Base-by-base conservation (phyloP, 2,797 vertebrate genomes). In the Meriones psammophilus region DNA sequence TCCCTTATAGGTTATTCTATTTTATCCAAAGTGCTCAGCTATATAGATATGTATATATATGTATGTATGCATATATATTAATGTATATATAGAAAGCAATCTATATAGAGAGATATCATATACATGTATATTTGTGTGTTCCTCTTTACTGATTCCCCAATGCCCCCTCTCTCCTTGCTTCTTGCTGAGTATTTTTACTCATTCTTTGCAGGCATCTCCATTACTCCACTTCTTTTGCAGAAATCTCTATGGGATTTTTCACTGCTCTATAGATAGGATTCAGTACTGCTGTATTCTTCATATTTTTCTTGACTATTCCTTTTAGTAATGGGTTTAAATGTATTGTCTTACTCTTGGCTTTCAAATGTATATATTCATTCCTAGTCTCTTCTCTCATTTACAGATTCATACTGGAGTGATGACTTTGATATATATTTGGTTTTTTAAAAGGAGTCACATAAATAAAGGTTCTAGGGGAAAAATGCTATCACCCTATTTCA, bases 311-410 rank as follows among this genome's bases (percentile, higher is more conserved):
- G 14, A 81, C 39, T 85, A 50, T 42, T 4, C 85, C 15, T 60
- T 80, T 88, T 69, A 66, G 22, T 74, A 85, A 9, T 69, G 22
- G 36, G 17, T 92, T 89, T 81, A 86, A 95, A 86, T 46, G 42
- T 17, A n/a, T 0, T 68, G 9, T 15, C 78, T 8, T 30, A 30
- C 3, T 5, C 73, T 89, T 97, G 86, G 46, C 26, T 60, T 91
- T 28, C 33, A 92, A 74, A 81, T 50, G 0, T 30, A 46, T 5
- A 42, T 12, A 42, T 69, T 90, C 12, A 64, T 8, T 3, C 64
- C 64, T 68, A 28, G 28, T 2, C 64, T 74, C 14, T 93, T 64
- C 5, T 20, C 28, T 66, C n/a, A 95, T 54, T 7, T 86, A 39
- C 14, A 69, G 1, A 81, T 5, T 64, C 8, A 58, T 8, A 42